Conservation (phyloP, 2,113 vertebrate genomes). For the Hemibagrus wyckioides region DNA sequence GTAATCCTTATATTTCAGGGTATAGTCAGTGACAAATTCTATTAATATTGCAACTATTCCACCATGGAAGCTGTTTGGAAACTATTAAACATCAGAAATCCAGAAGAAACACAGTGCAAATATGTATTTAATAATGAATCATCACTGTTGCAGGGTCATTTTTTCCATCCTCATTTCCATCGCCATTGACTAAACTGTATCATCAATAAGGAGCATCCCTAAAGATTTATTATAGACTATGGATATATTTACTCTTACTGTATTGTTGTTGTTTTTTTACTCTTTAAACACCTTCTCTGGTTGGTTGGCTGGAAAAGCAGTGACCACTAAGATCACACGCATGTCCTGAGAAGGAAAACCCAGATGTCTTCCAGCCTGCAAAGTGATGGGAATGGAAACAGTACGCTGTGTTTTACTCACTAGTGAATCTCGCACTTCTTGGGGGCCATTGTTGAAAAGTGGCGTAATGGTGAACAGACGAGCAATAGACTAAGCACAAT, state of each 20-base stretch:
- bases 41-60: conserved; percentile 5
- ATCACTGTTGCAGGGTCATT: not conserved
- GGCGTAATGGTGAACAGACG: conserved; percentile 82
- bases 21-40: conserved; percentile 14
- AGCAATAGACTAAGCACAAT: conserved; percentile 91
- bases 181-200: not conserved
- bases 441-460: conserved; percentile 57
- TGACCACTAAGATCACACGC: conserved; percentile 28
- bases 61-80: conserved; percentile 16
- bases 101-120: not conserved
- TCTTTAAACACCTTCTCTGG: not conserved
- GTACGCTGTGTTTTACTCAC: conserved; percentile 40
- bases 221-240: not conserved
- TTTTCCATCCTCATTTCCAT: conserved; percentile 10
- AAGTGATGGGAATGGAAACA: conserved; percentile 38
- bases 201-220: not conserved
- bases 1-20: not conserved
- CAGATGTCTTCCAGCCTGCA: conserved; percentile 35
- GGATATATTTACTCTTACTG: not conserved
- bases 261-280: not conserved
- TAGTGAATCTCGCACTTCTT: conserved; percentile 42
- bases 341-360: conserved; percentile 10
- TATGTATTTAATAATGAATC: conserved; percentile 23
- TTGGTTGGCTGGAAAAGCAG: not conserved
- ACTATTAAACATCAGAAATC: conserved; percentile 7